Percentiles rank a stretch among this genome's conserved stretches.
These are phyloP conservation scores for Polyergus mexicanus DNA, from an alignment of 1,140 invertebrate species.

Conservation along the genomic window DNA sequence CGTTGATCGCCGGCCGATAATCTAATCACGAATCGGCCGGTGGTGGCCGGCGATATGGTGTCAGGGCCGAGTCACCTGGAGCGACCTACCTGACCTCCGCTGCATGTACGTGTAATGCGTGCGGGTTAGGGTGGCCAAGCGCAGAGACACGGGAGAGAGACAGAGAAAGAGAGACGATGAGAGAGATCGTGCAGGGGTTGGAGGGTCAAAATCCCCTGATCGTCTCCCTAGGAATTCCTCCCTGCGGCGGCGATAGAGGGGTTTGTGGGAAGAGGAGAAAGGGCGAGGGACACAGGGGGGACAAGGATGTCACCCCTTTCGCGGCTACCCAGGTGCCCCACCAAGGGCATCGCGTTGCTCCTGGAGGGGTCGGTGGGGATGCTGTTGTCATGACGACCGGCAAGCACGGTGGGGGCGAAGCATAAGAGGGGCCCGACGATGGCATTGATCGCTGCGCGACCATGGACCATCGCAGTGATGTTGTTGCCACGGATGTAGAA, in stretches of 20 bases:
- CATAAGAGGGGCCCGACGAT: conserved; percentile 79
- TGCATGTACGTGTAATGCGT: conserved; percentile 61
- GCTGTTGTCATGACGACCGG: conserved; percentile 83
- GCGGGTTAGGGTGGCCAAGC: conserved; percentile 54
- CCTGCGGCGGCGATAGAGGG: conserved; percentile 69
- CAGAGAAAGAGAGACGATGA: conserved; percentile 4
- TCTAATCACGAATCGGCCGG: conserved; percentile 70
- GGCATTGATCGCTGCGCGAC: conserved; percentile 85
- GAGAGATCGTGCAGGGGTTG: conserved; percentile 34
- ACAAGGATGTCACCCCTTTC: conserved; percentile 73
- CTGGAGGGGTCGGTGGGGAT: conserved; percentile 80
- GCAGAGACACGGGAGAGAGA: conserved; percentile 54
- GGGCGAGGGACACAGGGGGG: background rate
- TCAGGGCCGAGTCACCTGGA: conserved; percentile 73
- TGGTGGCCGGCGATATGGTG: conserved; percentile 68
- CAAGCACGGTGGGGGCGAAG: conserved; percentile 71
- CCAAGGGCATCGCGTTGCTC: conserved; percentile 65
- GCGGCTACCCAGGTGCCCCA: conserved; percentile 76
- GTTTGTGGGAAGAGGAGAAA: background rate
- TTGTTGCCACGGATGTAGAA: conserved; percentile 80
- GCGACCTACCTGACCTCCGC: conserved; percentile 72
- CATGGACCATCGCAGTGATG: conserved; percentile 78
- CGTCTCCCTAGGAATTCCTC: conserved; percentile 77
- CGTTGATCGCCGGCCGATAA: conserved; percentile 60
- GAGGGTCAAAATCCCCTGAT: conserved; percentile 76